A percentile compares a stretch with the other conserved stretches of the same genome.
Evolutionary conservation across 2,113 vertebrate genomes (phyloP).

Genomic region (Chaenogobius annularis): DNA sequence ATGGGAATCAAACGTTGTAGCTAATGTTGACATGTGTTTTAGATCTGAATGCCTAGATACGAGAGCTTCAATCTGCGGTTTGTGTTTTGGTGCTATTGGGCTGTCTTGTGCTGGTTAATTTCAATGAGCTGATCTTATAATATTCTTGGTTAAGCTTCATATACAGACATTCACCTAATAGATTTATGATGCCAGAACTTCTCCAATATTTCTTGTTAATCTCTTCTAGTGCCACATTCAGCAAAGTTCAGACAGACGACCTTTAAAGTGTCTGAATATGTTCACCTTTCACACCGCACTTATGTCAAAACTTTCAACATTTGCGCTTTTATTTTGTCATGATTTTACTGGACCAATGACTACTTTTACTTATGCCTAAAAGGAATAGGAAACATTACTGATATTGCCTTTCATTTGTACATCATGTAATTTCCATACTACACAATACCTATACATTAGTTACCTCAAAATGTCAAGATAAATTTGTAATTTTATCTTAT

Average conservation of each 20-base stretch:
- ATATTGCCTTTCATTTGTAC: no score
- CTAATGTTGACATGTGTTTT: constrained; percentile 6
- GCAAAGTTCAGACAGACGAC: background rate
- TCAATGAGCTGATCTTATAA: background rate
- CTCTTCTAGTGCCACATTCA: background rate
- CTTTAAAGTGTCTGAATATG: background rate
- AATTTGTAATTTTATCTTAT: no score
- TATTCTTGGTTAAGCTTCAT: background rate
- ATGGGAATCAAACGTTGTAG: background rate
- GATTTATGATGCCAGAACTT: background rate
- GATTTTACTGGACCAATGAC: no score
- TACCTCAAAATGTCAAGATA: no score
- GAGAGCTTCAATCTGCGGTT: background rate
- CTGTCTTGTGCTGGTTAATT: background rate
- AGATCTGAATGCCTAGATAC: background rate
- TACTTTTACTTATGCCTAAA: no score
- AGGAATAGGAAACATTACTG: no score
- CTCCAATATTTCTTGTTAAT: background rate
- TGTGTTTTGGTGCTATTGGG: background rate
- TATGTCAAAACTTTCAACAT: background rate
- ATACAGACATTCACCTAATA: no score
- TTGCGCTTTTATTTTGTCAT: background rate
- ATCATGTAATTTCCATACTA: no score
- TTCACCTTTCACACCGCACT: background rate
- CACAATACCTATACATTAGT: no score